Evolutionary conservation across 2,113 vertebrate species (phyloP).

Genomic region (Pao palembangensis): DNA sequence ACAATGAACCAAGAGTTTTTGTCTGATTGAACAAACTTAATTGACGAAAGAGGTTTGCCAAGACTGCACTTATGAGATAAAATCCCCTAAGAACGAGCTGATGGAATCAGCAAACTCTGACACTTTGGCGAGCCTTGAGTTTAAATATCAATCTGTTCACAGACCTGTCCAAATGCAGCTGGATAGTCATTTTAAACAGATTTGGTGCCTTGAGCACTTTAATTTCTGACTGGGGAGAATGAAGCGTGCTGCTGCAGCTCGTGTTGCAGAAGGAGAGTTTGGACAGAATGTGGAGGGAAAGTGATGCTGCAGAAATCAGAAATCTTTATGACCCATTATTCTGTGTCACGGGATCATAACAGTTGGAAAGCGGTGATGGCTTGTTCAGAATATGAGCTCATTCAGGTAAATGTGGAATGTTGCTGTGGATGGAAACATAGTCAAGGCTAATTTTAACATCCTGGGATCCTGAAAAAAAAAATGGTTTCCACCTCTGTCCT

Average conservation of each 20-base stretch:
- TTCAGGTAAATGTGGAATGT: no score
- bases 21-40: constrained; percentile 51
- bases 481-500: constrained; percentile 4
- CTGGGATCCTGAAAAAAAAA: constrained; percentile 18
- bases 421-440: not conserved
- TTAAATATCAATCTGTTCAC: constrained; percentile 59
- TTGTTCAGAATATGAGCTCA: no score
- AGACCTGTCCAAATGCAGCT: constrained; percentile 47
- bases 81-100: constrained; percentile 29
- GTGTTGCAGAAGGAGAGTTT: constrained; percentile 37
- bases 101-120: constrained; percentile 24
- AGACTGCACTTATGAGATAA: constrained; percentile 57
- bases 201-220: constrained; percentile 56
- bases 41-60: constrained; percentile 40
- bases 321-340: not conserved
- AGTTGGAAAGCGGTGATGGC: no score
- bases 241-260: constrained; percentile 33
- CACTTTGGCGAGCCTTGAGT: constrained; percentile 35
- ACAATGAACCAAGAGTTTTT: constrained; percentile 19
- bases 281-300: not conserved
- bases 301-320: not conserved
- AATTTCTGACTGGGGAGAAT: constrained; percentile 42
- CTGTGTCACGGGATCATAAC: no score
- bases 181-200: constrained; percentile 48
- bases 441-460: constrained; percentile 30